phyloP scores from a whole-genome alignment of 2,113 vertebrate genomes.

The Paramormyrops kingsleyae region DNA sequence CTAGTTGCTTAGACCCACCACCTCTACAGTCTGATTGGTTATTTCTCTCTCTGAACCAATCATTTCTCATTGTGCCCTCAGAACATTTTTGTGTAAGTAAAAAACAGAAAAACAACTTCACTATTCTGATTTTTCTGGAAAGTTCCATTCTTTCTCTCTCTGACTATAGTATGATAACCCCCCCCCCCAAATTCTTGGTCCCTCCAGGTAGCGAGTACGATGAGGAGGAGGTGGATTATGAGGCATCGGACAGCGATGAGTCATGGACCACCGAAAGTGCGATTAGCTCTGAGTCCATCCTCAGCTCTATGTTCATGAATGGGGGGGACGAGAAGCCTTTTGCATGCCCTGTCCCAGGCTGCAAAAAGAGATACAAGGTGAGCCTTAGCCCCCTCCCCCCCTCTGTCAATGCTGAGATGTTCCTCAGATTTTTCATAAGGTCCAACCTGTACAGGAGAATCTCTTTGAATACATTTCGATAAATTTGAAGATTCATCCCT shows the following conservation, averaged over 20 bases:
- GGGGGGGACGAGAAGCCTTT: slow-evolving; percentile 97
- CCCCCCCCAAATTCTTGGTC: not conserved
- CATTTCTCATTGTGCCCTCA: too few species aligned
- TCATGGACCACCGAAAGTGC: slow-evolving; percentile 98
- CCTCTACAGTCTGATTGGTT: too few species aligned
- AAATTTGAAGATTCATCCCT: not conserved
- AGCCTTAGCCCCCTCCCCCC: not conserved
- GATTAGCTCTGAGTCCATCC: slow-evolving; percentile 96
- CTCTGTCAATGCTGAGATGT: not conserved
- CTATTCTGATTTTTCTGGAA: not conserved
- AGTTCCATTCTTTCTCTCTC: not conserved
- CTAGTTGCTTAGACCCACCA: too few species aligned
- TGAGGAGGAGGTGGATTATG: slow-evolving; percentile 95
- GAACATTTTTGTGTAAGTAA: not conserved
- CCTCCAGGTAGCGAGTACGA: slow-evolving; percentile 89
- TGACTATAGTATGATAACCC: not conserved
- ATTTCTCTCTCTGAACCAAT: too few species aligned
- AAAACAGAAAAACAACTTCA: not conserved
- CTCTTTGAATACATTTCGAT: not conserved
- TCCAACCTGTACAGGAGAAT: not conserved
- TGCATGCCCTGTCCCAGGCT: slow-evolving; percentile 94
- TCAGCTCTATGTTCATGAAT: slow-evolving; percentile 99
- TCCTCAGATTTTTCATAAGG: not conserved
- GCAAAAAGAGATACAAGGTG: slow-evolving; percentile 99
- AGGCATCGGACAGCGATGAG: slow-evolving; percentile 97